Evolutionary conservation across 35 echinoderm and acorn worm genomes (phyloP).

Genomic region (Ophioderma brevispina): DNA sequence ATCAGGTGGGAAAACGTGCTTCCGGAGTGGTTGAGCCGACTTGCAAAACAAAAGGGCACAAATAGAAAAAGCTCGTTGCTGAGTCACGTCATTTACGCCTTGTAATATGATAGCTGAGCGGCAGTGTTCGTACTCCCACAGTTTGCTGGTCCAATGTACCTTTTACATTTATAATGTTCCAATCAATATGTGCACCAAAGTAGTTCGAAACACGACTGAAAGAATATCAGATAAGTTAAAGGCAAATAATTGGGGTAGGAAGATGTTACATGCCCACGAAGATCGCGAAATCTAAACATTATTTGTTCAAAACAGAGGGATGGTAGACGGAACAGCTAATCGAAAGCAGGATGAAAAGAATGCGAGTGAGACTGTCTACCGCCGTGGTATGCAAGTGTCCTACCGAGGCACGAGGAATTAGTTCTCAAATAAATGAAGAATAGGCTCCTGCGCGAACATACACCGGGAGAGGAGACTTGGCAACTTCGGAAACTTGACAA

Average conservation of each 20-base stretch:
- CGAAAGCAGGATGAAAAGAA: conserved; percentile 99
- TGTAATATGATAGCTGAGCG: conserved; percentile 97
- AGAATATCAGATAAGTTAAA: not conserved
- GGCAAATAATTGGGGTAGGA: not conserved
- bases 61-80: conserved; percentile 95
- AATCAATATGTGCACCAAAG: not conserved
- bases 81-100: conserved; percentile 99
- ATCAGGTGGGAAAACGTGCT: conserved; percentile 88
- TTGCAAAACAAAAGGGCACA: conserved; percentile 97
- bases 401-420: conserved; percentile 99
- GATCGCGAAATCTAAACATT: not conserved
- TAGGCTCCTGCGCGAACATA: conserved; percentile 99
- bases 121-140: conserved; percentile 83
- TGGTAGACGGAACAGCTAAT: conserved; percentile 81
- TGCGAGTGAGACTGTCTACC: conserved; percentile 98
- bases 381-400: conserved; percentile 99
- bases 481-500: conserved; percentile 78
- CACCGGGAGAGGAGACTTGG: conserved; percentile 92
- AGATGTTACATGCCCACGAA: not conserved
- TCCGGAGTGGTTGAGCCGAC: conserved; percentile 72
- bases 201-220: not conserved
- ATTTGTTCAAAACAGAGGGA: conserved; percentile 2
- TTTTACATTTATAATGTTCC: not conserved
- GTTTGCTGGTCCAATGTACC: not conserved
- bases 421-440: conserved; percentile 99